A percentile compares a stretch with the other conserved stretches of the same genome.
Evolutionary conservation across 2,113 vertebrate species (phyloP).

Genomic region (Paramisgurnus dabryanus): DNA sequence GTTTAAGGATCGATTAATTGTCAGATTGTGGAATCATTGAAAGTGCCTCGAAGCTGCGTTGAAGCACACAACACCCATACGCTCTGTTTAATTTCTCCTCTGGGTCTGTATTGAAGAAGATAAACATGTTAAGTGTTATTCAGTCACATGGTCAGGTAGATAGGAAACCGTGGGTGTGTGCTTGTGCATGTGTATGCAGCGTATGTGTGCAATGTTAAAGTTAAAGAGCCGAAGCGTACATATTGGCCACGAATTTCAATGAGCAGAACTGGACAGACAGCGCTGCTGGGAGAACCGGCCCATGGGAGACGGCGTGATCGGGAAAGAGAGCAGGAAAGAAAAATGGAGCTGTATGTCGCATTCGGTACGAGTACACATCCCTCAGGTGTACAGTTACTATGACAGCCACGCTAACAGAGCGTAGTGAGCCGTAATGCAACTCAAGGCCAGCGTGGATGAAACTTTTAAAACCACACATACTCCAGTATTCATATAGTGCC

Average conservation of each 20-base stretch:
- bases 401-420: background rate
- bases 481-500: background rate
- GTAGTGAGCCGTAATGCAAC: background rate
- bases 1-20: constrained; percentile 48
- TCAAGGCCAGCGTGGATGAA: background rate
- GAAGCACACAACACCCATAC: constrained; percentile 12
- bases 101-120: background rate
- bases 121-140: background rate
- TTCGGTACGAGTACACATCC: background rate
- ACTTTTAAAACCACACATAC: background rate
- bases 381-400: background rate
- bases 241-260: constrained; percentile 70
- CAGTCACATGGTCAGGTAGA: constrained; percentile 26
- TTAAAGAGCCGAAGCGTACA: constrained; percentile 56
- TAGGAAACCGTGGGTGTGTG: background rate
- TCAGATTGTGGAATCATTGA: constrained; percentile 46
- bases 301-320: constrained; percentile 3
- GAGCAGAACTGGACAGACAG: constrained; percentile 52
- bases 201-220: constrained; percentile 59
- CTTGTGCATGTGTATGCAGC: background rate
- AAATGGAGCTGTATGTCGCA: background rate
- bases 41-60: constrained; percentile 35
- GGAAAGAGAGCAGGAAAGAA: constrained; percentile 2
- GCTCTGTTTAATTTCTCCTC: background rate
- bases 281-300: constrained; percentile 42